A percentile compares a stretch with the other conserved stretches of the same genome.
phyloP scores from a whole-genome alignment of 2,888 invertebrate genomes.

The Leptopilina syphax region DNA sequence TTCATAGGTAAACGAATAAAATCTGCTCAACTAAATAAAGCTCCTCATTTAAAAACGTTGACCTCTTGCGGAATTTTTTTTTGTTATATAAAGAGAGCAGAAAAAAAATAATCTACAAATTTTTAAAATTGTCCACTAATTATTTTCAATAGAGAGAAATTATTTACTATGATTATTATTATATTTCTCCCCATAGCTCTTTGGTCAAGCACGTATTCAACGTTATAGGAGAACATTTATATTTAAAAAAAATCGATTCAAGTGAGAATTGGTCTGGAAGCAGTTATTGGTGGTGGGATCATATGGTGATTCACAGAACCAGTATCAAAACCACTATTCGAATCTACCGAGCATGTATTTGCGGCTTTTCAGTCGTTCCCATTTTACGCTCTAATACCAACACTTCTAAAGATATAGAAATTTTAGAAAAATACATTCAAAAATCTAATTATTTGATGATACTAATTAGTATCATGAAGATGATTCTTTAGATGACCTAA shows the following conservation, averaged over 20 bases:
- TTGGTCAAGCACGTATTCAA: background rate
- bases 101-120: too few relatives aligned
- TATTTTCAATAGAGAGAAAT: too few relatives aligned
- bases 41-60: background rate
- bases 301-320: slow-evolving; percentile 17
- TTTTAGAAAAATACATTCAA: background rate
- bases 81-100: too few relatives aligned
- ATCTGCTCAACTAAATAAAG: background rate
- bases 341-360: slow-evolving; percentile 67
- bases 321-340: slow-evolving; percentile 63
- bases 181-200: background rate
- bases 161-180: too few relatives aligned
- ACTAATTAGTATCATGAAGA: too few relatives aligned
- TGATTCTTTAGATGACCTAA: too few relatives aligned
- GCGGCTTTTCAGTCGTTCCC: slow-evolving; percentile 48
- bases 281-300: slow-evolving; percentile 12
- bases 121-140: too few relatives aligned
- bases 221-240: slow-evolving; percentile 5
- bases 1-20: background rate
- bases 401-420: background rate
- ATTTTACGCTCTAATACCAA: slow-evolving; percentile 10
- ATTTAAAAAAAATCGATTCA: slow-evolving; percentile 14
- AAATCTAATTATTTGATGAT: too few relatives aligned
- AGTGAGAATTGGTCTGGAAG: slow-evolving; percentile 11
- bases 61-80: background rate